A percentile compares a stretch with the other conserved stretches of the same genome.
phyloP scores from a whole-genome alignment of 2,797 vertebrate genomes.

The Sebastes jordani region DNA sequence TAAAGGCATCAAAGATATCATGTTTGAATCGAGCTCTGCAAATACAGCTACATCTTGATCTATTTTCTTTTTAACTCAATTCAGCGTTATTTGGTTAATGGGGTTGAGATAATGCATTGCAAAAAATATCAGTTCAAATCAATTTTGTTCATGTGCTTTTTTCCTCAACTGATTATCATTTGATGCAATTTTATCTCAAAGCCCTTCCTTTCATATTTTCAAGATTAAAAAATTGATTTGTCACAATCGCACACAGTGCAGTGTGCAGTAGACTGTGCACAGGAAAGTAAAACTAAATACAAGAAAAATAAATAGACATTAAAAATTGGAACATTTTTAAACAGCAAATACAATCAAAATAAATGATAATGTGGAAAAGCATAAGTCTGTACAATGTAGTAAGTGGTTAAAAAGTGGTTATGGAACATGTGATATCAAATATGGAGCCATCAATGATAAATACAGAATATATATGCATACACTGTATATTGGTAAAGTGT shows the following conservation, averaged over 20 bases:
- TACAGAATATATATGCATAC: neutral
- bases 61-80: constrained; percentile 35
- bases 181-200: constrained; percentile 7
- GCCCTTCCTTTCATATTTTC: constrained; percentile 1
- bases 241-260: neutral
- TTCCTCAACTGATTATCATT: neutral
- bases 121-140: constrained; percentile 6
- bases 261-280: neutral
- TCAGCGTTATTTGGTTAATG: constrained; percentile 13
- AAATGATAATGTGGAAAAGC: neutral
- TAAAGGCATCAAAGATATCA: constrained; percentile 50
- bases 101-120: neutral
- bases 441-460: neutral
- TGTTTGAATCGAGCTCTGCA: constrained; percentile 49
- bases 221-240: neutral
- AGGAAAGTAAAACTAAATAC: neutral
- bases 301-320: neutral
- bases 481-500: neutral
- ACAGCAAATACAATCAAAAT: neutral
- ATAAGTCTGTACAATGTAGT: neutral
- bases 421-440: neutral
- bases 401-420: neutral
- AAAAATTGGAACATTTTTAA: neutral
- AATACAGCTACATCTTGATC: constrained; percentile 38
- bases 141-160: neutral